These are phyloP conservation scores for Cephus pygmeus DNA, from an alignment of 2,888 invertebrate genomes.

Conservation along the genomic window DNA sequence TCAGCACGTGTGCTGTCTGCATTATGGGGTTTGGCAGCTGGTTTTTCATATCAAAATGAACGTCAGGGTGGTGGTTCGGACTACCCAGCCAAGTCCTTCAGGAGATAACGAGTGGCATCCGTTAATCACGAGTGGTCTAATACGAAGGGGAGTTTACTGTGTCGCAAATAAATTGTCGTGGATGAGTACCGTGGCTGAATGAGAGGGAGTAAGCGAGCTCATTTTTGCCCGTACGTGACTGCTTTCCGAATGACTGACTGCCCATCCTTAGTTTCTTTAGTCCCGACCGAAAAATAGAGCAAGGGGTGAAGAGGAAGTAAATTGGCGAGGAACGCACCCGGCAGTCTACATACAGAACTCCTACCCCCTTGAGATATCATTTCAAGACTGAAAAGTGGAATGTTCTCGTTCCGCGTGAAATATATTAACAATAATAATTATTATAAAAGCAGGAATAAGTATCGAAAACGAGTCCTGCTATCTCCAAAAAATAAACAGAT, in stretches of 20 bases:
- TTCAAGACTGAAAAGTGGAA: not conserved
- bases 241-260: constrained; percentile 31
- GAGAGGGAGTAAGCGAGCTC: constrained; percentile 28
- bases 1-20: not conserved
- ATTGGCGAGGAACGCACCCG: not conserved
- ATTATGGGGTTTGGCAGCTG: not conserved
- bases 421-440: not conserved
- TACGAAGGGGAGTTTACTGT: constrained; percentile 36
- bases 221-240: constrained; percentile 50
- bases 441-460: not conserved
- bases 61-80: not conserved
- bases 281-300: not conserved
- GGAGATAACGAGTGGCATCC: constrained; percentile 25
- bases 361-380: not conserved
- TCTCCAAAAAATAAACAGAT: not conserved
- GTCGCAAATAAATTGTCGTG: constrained; percentile 50
- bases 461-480: not conserved
- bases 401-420: no score
- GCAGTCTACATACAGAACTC: not conserved
- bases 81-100: not conserved
- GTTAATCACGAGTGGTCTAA: constrained; percentile 47
- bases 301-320: not conserved
- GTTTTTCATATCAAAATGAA: constrained; percentile 1
- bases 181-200: constrained; percentile 32
- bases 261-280: not conserved